Conservation (phyloP, 2,113 vertebrate species). For the Neotoma lepida region DNA sequence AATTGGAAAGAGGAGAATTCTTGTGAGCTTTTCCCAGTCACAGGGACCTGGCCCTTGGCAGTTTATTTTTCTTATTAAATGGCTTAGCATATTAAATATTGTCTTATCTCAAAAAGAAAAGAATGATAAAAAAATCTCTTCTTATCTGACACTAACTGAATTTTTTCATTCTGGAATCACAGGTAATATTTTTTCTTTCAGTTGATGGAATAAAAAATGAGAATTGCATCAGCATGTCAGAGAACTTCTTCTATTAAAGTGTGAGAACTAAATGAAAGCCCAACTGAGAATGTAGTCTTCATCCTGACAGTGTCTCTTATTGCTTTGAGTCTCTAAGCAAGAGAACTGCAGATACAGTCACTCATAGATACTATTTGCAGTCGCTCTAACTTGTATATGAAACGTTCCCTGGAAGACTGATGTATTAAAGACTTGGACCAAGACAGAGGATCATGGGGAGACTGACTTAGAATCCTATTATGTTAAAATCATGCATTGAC, state of each 20-base stretch:
- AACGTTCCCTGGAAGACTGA: too few species aligned
- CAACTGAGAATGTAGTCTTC: conserved; percentile 2
- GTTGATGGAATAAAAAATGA: conserved; percentile 78
- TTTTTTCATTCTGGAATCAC: conserved; percentile 74
- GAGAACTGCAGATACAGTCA: background rate
- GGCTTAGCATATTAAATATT: conserved; percentile 79
- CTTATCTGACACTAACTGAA: conserved; percentile 75
- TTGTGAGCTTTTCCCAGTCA: conserved; percentile 59
- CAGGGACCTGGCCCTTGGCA: conserved; percentile 69
- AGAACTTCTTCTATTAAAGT: conserved; percentile 65
- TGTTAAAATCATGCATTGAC: background rate
- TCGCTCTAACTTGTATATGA: background rate
- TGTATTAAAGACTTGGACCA: background rate
- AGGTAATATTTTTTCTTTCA: conserved; percentile 38
- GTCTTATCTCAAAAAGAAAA: conserved; percentile 79
- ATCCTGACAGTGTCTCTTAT: background rate
- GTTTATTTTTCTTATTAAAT: conserved; percentile 75
- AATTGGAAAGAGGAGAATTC: conserved; percentile 53
- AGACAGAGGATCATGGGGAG: background rate
- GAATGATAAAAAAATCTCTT: background rate
- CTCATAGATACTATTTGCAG: background rate
- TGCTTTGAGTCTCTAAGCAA: background rate
- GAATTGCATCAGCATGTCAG: conserved; percentile 21
- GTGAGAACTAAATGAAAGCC: background rate
- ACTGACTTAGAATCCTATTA: background rate